Evolutionary conservation across 2,888 invertebrate species (phyloP), one percentile per base, ranked within the genome.

Genomic region (Dendrolimus houi): DNA sequence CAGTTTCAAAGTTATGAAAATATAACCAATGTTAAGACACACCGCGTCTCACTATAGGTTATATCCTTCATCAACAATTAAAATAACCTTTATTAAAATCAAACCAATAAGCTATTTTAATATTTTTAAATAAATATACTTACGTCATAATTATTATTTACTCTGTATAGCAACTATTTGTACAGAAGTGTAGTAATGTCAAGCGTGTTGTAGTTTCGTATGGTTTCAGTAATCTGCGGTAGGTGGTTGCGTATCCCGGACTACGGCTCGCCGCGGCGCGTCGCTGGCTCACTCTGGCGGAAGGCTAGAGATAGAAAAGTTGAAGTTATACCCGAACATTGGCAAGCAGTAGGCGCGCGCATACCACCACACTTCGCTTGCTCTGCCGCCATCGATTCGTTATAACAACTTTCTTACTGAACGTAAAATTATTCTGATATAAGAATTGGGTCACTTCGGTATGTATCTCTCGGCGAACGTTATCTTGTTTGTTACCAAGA

Each of bases 361-460:
- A 55, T 57, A 55, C 57, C 64, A 61, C 63, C 63, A 64, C 68
- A 64, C 74, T 72, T 67, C 64, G 67, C 62, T 60, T 64, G 67
- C 64, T 68, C 67, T 66, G 70, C 74, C 81, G 70, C 74, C 81
- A 83, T 83, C 79, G 79, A 82, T 83, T 81, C 75, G 72, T 75
- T 77, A 71, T 29, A 67, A 67, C 65, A 60, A 71, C 68, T 74
- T 79, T 77, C 75, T 73, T 71, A 73, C 74, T 70, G 64, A 75
- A 74, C 73, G 68, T 68, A 69, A 74, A 73, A 69, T 29, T 29
- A 29, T 68, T 67, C 58, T 60, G 62, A 40, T 56, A 47, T 10
- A 47, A 12, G 63, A 78, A 75, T 72, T 74, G 66, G 75, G 74
- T 75, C 72, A 75, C 63, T 66, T 65, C 58, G 58, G 56, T 66